These are phyloP conservation scores for Lethenteron reissneri DNA, from an alignment of 2,113 vertebrate species.

Conservation along the genomic window DNA sequence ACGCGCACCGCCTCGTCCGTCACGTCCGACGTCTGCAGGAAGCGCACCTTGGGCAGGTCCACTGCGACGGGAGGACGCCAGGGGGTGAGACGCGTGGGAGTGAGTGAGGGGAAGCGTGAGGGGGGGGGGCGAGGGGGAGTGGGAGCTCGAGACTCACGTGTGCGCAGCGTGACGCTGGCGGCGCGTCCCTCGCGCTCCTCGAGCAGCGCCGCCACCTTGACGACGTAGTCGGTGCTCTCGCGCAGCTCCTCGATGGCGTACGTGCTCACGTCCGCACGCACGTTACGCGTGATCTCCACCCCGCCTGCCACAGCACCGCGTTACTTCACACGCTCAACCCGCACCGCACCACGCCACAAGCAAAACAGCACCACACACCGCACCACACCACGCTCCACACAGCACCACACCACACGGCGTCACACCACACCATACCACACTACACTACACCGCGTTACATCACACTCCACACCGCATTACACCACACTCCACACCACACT, in stretches of 20 bases:
- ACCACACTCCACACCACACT: too few species aligned
- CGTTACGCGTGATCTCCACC: constrained; percentile 23
- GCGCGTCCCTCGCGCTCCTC: constrained; percentile 27
- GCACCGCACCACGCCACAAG: too few species aligned
- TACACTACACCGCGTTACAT: too few species aligned
- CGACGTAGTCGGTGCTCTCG: constrained; percentile 35
- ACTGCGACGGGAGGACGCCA: constrained; percentile 16
- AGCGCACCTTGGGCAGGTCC: constrained; percentile 37
- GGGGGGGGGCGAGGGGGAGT: too few species aligned
- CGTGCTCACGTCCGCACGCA: constrained; percentile 21
- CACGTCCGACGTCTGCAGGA: constrained; percentile 25
- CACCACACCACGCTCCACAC: too few species aligned
- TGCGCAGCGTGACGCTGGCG: constrained; percentile 30
- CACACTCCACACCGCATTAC: too few species aligned
- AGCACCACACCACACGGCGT: too few species aligned
- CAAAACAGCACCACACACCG: too few species aligned
- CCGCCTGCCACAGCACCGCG: constrained; percentile 22
- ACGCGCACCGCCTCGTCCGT: constrained; percentile 26
- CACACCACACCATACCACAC: too few species aligned
- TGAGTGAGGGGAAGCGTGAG: too few species aligned
- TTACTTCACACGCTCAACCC: too few species aligned
- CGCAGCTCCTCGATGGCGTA: constrained; percentile 28
- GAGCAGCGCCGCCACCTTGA: constrained; percentile 29
- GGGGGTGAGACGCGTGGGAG: too few species aligned
- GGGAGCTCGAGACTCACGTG: constrained; percentile 27